Base-by-base conservation (phyloP, 2,113 vertebrate species). In the Meriones unguiculatus region DNA sequence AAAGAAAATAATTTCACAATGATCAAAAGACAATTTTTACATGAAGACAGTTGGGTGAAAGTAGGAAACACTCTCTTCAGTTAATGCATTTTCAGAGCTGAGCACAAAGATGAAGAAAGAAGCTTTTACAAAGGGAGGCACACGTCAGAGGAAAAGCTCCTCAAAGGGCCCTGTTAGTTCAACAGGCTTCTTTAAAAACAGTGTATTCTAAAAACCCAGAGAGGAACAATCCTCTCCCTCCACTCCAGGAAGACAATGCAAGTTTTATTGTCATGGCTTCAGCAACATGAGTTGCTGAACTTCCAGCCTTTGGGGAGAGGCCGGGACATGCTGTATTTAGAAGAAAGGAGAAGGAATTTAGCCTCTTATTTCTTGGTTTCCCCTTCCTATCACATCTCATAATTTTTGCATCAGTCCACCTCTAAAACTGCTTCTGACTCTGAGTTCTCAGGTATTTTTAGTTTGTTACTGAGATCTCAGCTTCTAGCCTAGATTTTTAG, bases 81-180 rank as follows among this genome's bases (percentile, higher is more conserved):
- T 50, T 75, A 78, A 87, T 96, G 64, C 24, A 25, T 96, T 97
- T 97, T 72, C 32, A 92, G 89, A 89, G 64, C 65, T 75, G n/a
- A 81, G 84, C 82, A 86, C 86, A 88, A 80, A 95, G 73, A 57
- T 93, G 90, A 97, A 92, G 95, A 95, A 97, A 97, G 76, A 59
- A 38, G 70, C 64, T n/a, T 77, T 95, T 76, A 86, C 80, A 70
- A 78, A 91, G 30, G 1, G 75, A 24, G 70, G 8, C 32, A 52
- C 73, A 28, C 59, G 89, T 97, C 76, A 92, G 77, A 93, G 62
- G 12, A 87, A 38, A 52, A 25, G 88, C 75, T 98, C 87, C 90
- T 93, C 76, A 90, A 95, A 97, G 75, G 50, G 59, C 20, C 7
- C 50, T 86, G 1, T 80, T 93, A 89, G 90, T 96, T 97, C 90